Base-by-base conservation (phyloP, 2,797 vertebrate genomes). In the Anguilla marmorata region DNA sequence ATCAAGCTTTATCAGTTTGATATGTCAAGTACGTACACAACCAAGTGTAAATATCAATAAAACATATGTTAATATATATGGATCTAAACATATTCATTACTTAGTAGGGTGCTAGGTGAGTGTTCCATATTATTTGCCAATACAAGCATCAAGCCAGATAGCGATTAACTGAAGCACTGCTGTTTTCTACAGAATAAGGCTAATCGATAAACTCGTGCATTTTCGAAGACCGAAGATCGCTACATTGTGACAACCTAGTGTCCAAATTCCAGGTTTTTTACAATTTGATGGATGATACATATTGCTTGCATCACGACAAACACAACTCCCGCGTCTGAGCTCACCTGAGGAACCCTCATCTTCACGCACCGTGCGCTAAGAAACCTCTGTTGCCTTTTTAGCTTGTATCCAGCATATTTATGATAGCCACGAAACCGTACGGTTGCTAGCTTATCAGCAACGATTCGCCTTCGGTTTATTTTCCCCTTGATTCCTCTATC, bases 261-360 rank as follows among this genome's bases (percentile, higher is more conserved):
- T 72, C 27, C 27, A 30, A 16, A 60, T n/a, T 4, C 60, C 24
- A 24, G 60, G 5, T 66, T n/a, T 45, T 66, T 72, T 72, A 33
- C 7, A 24, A 19, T 72, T 72, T 33, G 8, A 30, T 33, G 33
- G 69, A 27, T 30, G 11, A 33, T 33, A 12, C 7, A 72, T 76
- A 76, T 76, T 76, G 74, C 74, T 45, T 76, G 74, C 33, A 76
- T 76, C 74, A 76, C 41, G 74, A 76, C 30, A 76, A 76, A 76
- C 16, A 41, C 74, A 76, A 76, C 74, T 76, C 74, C 74, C 74
- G 30, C 74, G 30, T 41, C 30, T 76, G 74, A 41, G 74, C 74
- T 76, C 74, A 76, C 74, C 74, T 76, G 74, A 76, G 74, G 74
- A 76, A 76, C 30, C 74, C 74, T 76, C 74, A 76, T 76, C 74